Base-by-base conservation (phyloP, 2,888 invertebrate genomes). In the Altica lythri region DNA sequence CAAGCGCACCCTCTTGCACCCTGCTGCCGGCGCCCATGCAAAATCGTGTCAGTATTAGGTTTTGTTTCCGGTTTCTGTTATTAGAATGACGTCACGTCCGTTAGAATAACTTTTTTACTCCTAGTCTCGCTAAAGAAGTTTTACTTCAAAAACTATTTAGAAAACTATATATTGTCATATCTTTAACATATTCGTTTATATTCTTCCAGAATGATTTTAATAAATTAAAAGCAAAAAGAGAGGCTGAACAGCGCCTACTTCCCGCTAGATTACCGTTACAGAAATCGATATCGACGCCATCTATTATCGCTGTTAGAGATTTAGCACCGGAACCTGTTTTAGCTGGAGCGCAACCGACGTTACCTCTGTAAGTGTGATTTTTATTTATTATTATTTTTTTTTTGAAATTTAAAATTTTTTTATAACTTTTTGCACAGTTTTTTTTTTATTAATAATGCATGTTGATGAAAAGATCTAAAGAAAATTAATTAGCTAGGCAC, bases 261-360 rank as follows among this genome's bases (percentile, higher is more conserved):
- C 83, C 82, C 62, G 83, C 85, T 46, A 82, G 91, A 14, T 80
- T 92, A 67, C 90, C 92, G 52, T 80, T 93, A 45, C 93, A 93
- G 78, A 93, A 93, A 79, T 92, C 92, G 44, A 88, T 93, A 53
- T 93, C 93, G 12, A 93, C 93, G 45, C 92, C 92, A 43, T 92
- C 92, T 63, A 93, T 93, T 58, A 88, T 92, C 43, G 89, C 89
- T 22, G 81, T 83, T 19, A 78, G 83, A 58, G 83, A 84, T 64
- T 78, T 83, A 63, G 80, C 78, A 48, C 82, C 82, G 61, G 83
- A 84, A 68, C 83, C 70, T 74, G 68, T 65, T 69, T 67, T 73
- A 73, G 78, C 37, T 74, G 80, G 55, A 72, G 77, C 77, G 10
- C 76, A 79, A 54, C 80, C 81, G 6, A 79, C 80, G n/a, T 73